phyloP scores from a whole-genome alignment of 2,113 vertebrate species.

The Leptocoma aspasia region DNA sequence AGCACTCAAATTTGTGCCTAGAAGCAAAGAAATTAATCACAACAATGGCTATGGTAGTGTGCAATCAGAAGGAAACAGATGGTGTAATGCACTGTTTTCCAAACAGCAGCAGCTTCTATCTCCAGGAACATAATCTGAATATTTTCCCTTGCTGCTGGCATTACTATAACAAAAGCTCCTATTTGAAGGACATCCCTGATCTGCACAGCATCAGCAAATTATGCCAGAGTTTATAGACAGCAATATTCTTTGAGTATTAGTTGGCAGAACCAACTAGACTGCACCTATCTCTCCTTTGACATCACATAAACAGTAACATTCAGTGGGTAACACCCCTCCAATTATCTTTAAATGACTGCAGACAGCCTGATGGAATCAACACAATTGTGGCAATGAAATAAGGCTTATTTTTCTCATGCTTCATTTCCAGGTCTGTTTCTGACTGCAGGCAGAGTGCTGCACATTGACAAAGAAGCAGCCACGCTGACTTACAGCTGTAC shows the following conservation, averaged over 20 bases:
- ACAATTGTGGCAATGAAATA: background rate
- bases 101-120: constrained; percentile 36
- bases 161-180: background rate
- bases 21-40: constrained; percentile 62
- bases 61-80: constrained; percentile 68
- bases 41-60: background rate
- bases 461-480: background rate
- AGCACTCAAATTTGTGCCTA: constrained; percentile 52
- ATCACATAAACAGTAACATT: background rate
- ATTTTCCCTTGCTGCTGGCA: constrained; percentile 18
- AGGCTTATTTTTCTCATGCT: background rate
- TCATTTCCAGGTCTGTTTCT: background rate
- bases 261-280: background rate
- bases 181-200: background rate
- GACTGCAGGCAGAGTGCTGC: background rate
- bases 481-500: background rate
- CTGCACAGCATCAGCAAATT: background rate
- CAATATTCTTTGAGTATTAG: background rate
- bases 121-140: constrained; percentile 39
- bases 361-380: background rate
- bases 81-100: constrained; percentile 45
- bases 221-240: background rate
- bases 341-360: background rate
- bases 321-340: background rate
- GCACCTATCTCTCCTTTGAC: background rate